Percentiles rank a stretch among this genome's conserved stretches.
Conservation (phyloP, 2,113 vertebrate genomes). For the Carettochelys insculpta region DNA sequence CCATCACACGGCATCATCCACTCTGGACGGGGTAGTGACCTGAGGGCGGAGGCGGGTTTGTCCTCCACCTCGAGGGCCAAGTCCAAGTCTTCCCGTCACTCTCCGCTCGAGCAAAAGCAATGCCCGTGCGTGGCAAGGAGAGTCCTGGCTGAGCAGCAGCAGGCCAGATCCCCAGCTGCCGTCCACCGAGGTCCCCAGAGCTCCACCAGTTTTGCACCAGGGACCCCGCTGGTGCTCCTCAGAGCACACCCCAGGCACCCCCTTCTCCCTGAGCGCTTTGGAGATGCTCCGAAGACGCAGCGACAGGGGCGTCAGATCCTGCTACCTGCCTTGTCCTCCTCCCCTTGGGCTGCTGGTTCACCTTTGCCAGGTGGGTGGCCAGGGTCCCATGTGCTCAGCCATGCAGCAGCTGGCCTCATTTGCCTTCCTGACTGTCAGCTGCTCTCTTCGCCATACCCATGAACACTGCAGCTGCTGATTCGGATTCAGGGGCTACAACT, state of each 20-base stretch:
- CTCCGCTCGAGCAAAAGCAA: background rate
- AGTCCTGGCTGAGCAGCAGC: background rate
- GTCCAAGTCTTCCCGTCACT: background rate
- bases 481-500: too few species aligned
- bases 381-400: fast-evolving
- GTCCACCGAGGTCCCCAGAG: background rate
- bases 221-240: background rate
- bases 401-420: background rate
- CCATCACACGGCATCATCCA: background rate
- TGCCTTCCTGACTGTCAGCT: background rate
- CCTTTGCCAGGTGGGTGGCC: background rate
- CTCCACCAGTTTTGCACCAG: background rate
- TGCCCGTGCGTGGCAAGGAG: background rate
- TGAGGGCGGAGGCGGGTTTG: background rate
- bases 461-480: too few species aligned
- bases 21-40: background rate
- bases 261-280: background rate
- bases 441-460: background rate
- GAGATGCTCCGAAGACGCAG: background rate
- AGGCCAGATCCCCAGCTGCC: background rate
- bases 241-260: background rate
- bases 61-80: background rate
- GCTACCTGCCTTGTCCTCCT: background rate
- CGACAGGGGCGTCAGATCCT: background rate
- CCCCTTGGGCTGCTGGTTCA: background rate